Evolutionary conservation across 1,140 invertebrate species (phyloP).

Genomic region (Oryzaephilus surinamensis): DNA sequence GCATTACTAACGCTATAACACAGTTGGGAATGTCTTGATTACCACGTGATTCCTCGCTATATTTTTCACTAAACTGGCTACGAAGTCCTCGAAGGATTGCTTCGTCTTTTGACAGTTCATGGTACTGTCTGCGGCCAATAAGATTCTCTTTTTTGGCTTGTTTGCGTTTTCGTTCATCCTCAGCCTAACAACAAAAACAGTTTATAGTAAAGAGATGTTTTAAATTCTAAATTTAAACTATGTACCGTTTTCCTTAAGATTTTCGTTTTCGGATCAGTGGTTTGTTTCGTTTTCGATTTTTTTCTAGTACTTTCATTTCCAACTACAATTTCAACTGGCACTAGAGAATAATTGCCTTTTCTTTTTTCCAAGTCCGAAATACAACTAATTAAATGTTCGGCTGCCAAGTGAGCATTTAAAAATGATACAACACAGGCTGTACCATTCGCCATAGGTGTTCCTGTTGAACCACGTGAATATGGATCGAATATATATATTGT

Average conservation of each 20-base stretch:
- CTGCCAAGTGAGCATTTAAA: slow-evolving; percentile 21
- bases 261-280: slow-evolving; percentile 6
- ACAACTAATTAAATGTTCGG: slow-evolving; percentile 28
- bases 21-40: slow-evolving; percentile 28
- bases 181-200: slow-evolving; percentile 15
- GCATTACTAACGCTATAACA: slow-evolving; percentile 19
- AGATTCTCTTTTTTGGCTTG: slow-evolving; percentile 6
- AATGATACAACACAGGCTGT: slow-evolving; percentile 24
- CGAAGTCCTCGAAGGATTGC: slow-evolving; percentile 22
- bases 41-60: too few species aligned
- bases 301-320: slow-evolving; percentile 15
- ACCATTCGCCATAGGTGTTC: slow-evolving; percentile 27
- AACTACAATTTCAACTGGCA: slow-evolving; percentile 29
- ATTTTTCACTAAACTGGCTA: neutral
- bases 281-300: slow-evolving; percentile 3
- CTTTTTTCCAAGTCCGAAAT: slow-evolving; percentile 16
- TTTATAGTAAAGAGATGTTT: neutral
- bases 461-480: slow-evolving; percentile 39
- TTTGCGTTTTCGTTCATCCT: slow-evolving; percentile 15
- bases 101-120: slow-evolving; percentile 17
- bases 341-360: slow-evolving; percentile 20
- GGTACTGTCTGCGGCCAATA: slow-evolving; percentile 16
- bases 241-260: slow-evolving; percentile 15
- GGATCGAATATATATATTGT: slow-evolving; percentile 42
- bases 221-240: slow-evolving; percentile 16